Percentiles rank a stretch among this genome's conserved stretches.
Conservation (phyloP, 2,888 invertebrate genomes). For the Tanaodytes sp. region DNA sequence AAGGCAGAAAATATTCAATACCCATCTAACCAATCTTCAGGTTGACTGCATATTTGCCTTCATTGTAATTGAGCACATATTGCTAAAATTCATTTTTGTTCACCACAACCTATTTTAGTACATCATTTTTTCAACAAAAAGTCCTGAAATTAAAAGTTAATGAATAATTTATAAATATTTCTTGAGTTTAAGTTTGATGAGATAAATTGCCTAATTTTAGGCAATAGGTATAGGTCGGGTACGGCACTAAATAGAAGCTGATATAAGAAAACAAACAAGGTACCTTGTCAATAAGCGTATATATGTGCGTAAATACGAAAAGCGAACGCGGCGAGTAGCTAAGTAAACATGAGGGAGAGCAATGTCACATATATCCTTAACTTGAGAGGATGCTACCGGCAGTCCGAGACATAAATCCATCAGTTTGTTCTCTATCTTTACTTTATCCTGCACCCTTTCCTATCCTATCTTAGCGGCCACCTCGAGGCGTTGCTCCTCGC, state of each 20-base stretch:
- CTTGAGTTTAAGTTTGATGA: too few species aligned
- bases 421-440: slow-evolving; percentile 65
- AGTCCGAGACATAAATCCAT: slow-evolving; percentile 68
- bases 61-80: too few species aligned
- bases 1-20: too few species aligned
- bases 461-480: slow-evolving; percentile 52
- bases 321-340: slow-evolving; percentile 61
- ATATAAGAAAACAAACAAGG: slow-evolving; percentile 70
- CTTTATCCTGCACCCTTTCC: slow-evolving; percentile 58
- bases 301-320: slow-evolving; percentile 70
- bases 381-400: slow-evolving; percentile 59
- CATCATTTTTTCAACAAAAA: too few species aligned
- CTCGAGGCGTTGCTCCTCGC: slow-evolving; percentile 51
- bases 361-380: slow-evolving; percentile 61
- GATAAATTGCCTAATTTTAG: too few species aligned
- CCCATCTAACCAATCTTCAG: too few species aligned
- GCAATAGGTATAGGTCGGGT: too few species aligned
- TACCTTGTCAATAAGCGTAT: slow-evolving; percentile 62
- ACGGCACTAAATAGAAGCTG: slow-evolving; percentile 57
- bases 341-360: slow-evolving; percentile 62
- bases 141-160: too few species aligned
- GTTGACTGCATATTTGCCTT: too few species aligned
- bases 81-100: too few species aligned
- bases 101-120: too few species aligned
- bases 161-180: too few species aligned